Percentiles rank a stretch among this genome's conserved stretches.
These are phyloP conservation scores for Rhysida immarginata DNA, from an alignment of 1,140 invertebrate species.

Conservation along the genomic window DNA sequence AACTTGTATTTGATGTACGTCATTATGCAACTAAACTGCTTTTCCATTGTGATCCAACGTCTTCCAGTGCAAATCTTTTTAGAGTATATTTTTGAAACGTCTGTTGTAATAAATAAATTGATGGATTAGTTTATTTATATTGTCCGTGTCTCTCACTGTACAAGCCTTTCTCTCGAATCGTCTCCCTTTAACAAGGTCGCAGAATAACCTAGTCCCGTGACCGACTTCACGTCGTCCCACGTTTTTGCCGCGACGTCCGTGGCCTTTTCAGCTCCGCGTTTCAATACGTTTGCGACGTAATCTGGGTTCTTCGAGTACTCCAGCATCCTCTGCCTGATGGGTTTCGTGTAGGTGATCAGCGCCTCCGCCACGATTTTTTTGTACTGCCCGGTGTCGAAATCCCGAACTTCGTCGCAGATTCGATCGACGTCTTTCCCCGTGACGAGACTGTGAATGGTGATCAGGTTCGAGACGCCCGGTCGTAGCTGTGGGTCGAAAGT, in stretches of 20 bases:
- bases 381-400: conserved; percentile 60
- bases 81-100: no score
- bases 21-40: no score
- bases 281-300: conserved; percentile 49
- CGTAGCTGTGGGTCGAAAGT: conserved; percentile 59
- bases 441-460: conserved; percentile 64
- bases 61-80: no score
- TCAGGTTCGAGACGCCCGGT: conserved; percentile 76
- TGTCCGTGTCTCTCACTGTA: no score
- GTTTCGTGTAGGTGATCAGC: conserved; percentile 50
- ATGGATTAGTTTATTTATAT: no score
- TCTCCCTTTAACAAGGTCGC: no score
- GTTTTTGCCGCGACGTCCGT: conserved; percentile 46
- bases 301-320: conserved; percentile 40
- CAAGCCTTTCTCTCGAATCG: no score
- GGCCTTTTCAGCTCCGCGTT: conserved; percentile 52
- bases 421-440: conserved; percentile 49
- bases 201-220: no score
- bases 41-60: no score
- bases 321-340: conserved; percentile 48
- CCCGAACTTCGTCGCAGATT: conserved; percentile 48
- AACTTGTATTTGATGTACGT: no score
- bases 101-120: no score
- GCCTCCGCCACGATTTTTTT: conserved; percentile 59
- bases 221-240: conserved; percentile 45